Evolutionary conservation across 2,888 invertebrate genomes (phyloP).

Genomic region (Sinhomidia bicolor): DNA sequence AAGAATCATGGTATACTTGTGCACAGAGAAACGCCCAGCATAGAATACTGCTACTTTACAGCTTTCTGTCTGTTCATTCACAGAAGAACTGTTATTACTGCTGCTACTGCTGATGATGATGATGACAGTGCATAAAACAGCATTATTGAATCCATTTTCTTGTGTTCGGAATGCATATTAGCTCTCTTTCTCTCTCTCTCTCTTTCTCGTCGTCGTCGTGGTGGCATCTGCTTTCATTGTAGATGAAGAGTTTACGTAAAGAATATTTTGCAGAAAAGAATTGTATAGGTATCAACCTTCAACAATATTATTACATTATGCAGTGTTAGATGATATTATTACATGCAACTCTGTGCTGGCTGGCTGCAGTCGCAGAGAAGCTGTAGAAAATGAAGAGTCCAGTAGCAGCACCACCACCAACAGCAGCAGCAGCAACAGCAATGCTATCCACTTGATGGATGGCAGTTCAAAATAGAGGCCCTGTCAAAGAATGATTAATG

Average conservation of each 20-base stretch:
- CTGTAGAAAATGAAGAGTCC: constrained; percentile 73
- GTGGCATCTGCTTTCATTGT: constrained; percentile 75
- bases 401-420: no score
- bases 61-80: constrained; percentile 36
- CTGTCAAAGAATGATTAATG: constrained; percentile 81
- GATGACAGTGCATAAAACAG: constrained; percentile 75
- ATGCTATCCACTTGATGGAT: constrained; percentile 80
- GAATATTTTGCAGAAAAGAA: constrained; percentile 13
- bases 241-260: constrained; percentile 69
- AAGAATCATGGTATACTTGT: constrained; percentile 59
- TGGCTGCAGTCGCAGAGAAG: constrained; percentile 30
- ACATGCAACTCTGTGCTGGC: constrained; percentile 35
- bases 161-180: constrained; percentile 73
- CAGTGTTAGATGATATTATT: neutral
- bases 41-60: constrained; percentile 65
- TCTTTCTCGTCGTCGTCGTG: constrained; percentile 35
- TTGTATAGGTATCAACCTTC: constrained; percentile 62
- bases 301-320: neutral
- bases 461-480: constrained; percentile 79
- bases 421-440: no score
- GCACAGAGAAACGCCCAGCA: constrained; percentile 65
- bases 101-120: constrained; percentile 48
- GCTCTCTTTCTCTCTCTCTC: constrained; percentile 59
- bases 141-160: constrained; percentile 74
- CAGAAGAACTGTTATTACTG: constrained; percentile 30